Conservation (phyloP, 2,888 invertebrate species). For the Biston betularia region DNA sequence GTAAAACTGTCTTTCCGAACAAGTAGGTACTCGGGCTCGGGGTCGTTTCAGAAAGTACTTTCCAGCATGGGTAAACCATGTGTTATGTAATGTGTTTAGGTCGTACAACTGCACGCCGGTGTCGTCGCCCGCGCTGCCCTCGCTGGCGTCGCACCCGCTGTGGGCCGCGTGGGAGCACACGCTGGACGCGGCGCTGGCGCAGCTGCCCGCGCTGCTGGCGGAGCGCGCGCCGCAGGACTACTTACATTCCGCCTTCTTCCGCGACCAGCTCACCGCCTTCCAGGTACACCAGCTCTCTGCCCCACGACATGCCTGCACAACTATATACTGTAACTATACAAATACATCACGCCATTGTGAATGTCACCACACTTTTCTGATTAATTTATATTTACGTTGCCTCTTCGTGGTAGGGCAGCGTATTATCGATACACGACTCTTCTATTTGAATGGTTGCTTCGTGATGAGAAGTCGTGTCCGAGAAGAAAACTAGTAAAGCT, state of each 20-base stretch:
- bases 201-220: conserved; percentile 92
- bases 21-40: too few species aligned
- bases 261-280: conserved; percentile 99
- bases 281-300: conserved; percentile 86
- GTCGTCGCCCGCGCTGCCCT: conserved; percentile 95
- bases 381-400: too few species aligned
- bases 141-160: conserved; percentile 96
- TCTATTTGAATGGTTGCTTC: too few species aligned
- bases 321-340: not conserved
- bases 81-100: conserved; percentile 47
- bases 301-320: not conserved
- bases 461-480: too few species aligned
- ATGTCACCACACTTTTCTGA: too few species aligned
- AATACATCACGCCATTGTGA: too few species aligned
- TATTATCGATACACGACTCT: too few species aligned
- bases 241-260: conserved; percentile 96
- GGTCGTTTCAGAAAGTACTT: too few species aligned
- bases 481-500: too few species aligned
- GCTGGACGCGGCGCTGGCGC: conserved; percentile 96
- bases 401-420: too few species aligned
- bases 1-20: too few species aligned
- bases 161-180: conserved; percentile 99
- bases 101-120: conserved; percentile 99
- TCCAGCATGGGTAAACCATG: too few species aligned
- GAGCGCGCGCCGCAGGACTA: conserved; percentile 80